These are phyloP conservation scores for Amphiura filiformis DNA, from an alignment of 35 echinoderm and acorn worm genomes.

Conservation along the genomic window DNA sequence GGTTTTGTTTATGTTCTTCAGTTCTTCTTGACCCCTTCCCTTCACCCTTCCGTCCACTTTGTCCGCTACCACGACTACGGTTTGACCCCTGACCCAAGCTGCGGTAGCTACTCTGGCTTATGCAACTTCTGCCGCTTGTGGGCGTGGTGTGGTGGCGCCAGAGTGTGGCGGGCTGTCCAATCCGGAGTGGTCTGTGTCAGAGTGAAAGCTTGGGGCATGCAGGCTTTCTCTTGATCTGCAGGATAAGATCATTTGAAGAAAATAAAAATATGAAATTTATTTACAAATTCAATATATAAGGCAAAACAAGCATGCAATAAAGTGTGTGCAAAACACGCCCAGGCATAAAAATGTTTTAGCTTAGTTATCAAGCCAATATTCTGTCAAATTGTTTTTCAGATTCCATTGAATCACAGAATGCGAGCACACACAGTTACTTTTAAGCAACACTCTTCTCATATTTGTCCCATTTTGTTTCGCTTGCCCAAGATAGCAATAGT, in stretches of 20 bases:
- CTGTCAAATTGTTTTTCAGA: no score
- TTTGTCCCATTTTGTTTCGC: no score
- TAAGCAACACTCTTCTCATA: no score
- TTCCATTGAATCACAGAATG: no score
- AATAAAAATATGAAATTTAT: no score
- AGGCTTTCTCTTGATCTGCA: conserved; percentile 31
- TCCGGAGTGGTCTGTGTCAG: conserved; percentile 30
- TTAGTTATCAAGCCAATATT: no score
- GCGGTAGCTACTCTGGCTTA: neutral
- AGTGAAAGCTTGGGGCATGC: conserved; percentile 10
- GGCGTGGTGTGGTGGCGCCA: conserved; percentile 18
- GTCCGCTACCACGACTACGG: neutral
- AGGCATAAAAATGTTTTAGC: no score
- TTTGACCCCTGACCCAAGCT: neutral
- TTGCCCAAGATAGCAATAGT: no score
- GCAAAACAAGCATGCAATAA: no score
- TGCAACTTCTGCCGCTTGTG: neutral
- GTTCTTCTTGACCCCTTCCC: neutral
- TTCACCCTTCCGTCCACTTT: neutral
- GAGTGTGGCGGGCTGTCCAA: conserved; percentile 19
- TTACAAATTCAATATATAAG: no score
- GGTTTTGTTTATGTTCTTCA: conserved; percentile 1
- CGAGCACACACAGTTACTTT: no score
- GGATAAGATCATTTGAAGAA: neutral
- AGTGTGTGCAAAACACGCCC: no score